Base-by-base conservation (phyloP, 2,113 vertebrate species). In the Forbesichthys papilliferus region DNA sequence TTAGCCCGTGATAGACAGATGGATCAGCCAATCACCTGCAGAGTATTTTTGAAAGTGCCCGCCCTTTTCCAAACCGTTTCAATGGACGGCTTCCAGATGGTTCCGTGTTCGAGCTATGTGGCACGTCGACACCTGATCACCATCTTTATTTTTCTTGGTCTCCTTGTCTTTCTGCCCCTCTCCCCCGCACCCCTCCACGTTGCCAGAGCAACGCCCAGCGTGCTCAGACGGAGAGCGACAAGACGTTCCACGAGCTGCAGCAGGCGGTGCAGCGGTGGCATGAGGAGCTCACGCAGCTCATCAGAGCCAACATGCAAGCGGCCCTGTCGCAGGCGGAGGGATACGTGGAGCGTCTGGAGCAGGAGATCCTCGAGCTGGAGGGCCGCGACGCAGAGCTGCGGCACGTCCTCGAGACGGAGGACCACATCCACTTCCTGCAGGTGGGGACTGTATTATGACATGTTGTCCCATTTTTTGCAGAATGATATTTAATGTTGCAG, bases 401-500 rank as follows among this genome's bases (percentile, higher is more conserved):
- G 48, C 91, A 91, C 69, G 92, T 94, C 71, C 82, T 93, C 0
- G 91, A 93, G 48, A 93, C 93, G 0, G 92, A 93, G 74, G 92
- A 93, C 85, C 93, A 90, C 87, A 93, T 94, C 78, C 87, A 94
- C 70, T 93, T 94, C 54, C 71, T 94, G 64, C 92, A 94, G 91
- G 93, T 93, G 16, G 11, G 11, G 34, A 46, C 3, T n/a, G 46
- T 47, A 14, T 62, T 12, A 34, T 13, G 59, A 13, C 16, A 16
- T 16, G 16, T 16, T 27, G 27, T 27, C 27, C 2, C 27, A 27
- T 27, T 27, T 1, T 27, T 27, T 27, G 27, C 27, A 27, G 27
- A 27, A 27, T 0, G 27, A 27, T 27, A 1, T 27, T 27, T 27
- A 27, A 27, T 27, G 27, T 27, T 27, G 27, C 27, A 27, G 27